Base-by-base conservation (phyloP, 2,797 vertebrate genomes). In the Malurus splendens region DNA sequence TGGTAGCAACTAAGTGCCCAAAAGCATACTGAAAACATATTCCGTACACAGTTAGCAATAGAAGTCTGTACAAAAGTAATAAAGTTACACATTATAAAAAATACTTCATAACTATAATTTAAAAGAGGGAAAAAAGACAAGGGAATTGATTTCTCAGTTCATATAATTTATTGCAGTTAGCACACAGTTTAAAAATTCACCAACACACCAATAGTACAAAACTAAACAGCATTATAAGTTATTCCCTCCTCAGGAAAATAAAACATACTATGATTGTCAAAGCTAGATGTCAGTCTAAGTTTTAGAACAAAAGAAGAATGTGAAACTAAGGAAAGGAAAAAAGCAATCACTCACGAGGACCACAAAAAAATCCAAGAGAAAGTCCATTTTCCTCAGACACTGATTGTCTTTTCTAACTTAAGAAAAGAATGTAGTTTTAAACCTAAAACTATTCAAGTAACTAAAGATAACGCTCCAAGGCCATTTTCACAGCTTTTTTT, bases 161-260 rank as follows among this genome's bases (percentile, higher is more conserved):
- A 98, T 99, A 99, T 99, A 98, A 99, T 99, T 99, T 99, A 99
- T 99, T 99, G 99, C 99, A 99, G 98, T 99, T 99, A 99, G 98
- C 99, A 99, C 98, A 99, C 99, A 98, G 98, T 99, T 99, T 98
- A 99, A 99, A 99, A 99, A 99, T 99, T 98, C 98, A 99, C 98
- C 98, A 99, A 98, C 99, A 99, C 98, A 98, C 98, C 98, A 99
- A 99, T 98, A 98, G 99, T 99, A 99, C 99, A 99, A 99, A 99
- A 99, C 98, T 99, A 99, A 99, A 99, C 98, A 99, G 98, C 98
- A 98, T 98, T 98, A 98, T 98, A 99, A 99, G 98, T 99, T 98
- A 99, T 99, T 98, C 98, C 98, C 98, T 98, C 98, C 98, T 98
- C 98, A 98, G 98, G 98, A 98, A 98, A 98, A 98, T 98, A 98